phyloP scores from a whole-genome alignment of 2,888 invertebrate genomes.

The Drosophila macrospina region DNA sequence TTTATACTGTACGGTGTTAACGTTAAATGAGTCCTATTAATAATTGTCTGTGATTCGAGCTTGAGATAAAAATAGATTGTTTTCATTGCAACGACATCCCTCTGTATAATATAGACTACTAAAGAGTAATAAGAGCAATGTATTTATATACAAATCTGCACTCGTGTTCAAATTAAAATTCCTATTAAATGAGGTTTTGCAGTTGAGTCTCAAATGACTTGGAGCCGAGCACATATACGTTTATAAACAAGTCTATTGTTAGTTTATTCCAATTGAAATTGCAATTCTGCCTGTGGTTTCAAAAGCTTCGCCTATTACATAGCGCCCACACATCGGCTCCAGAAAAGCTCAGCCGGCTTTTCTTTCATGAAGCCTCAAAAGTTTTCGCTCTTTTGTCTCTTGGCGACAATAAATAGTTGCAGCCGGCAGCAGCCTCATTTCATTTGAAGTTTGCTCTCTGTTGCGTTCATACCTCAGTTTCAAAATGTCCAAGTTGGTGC shows the following conservation, averaged over 20 bases:
- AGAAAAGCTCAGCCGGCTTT: slow-evolving; percentile 37
- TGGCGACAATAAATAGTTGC: slow-evolving; percentile 16
- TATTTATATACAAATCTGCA: not conserved
- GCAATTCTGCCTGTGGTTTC: slow-evolving; percentile 13
- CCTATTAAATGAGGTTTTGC: slow-evolving; percentile 10
- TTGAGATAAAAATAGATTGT: not conserved
- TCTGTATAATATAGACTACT: not conserved
- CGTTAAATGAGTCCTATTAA: not conserved
- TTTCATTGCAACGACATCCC: not conserved
- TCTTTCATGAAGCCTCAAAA: slow-evolving; percentile 32
- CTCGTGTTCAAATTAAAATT: slow-evolving; percentile 18
- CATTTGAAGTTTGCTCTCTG: slow-evolving; percentile 22
- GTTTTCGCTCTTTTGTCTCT: slow-evolving; percentile 7
- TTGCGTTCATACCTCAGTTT: not conserved
- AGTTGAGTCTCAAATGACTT: slow-evolving; percentile 19
- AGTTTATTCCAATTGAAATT: slow-evolving; percentile 23
- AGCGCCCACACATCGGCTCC: slow-evolving; percentile 6
- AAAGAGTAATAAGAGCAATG: not conserved
- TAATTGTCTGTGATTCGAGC: not conserved
- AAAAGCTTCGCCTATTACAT: slow-evolving; percentile 31
- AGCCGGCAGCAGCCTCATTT: slow-evolving; percentile 10
- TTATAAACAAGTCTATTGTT: slow-evolving; percentile 13
- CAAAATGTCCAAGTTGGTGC: slow-evolving; percentile 60
- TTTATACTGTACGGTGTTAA: not conserved
- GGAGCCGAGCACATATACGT: slow-evolving; percentile 1